phyloP scores from a whole-genome alignment of 2,888 invertebrate genomes.

The Apeira syringaria region DNA sequence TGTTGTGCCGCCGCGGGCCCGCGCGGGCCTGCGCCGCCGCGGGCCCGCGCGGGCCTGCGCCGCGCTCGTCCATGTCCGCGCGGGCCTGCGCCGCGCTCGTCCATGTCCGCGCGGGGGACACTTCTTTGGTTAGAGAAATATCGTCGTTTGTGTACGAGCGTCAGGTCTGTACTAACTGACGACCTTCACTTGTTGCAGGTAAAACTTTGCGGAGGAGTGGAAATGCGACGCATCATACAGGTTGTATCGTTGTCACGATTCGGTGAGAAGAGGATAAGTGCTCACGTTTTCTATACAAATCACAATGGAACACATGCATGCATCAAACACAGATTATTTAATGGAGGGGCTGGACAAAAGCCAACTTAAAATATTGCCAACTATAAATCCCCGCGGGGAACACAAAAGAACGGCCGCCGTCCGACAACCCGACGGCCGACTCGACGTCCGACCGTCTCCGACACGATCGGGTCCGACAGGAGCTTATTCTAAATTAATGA shows the following conservation, averaged over 20 bases:
- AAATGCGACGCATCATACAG: neutral
- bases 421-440: constrained; percentile 8
- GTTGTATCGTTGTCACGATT: neutral
- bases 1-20: constrained; percentile 6
- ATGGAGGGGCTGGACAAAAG: constrained; percentile 31
- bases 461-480: constrained; percentile 37
- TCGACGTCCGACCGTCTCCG: constrained; percentile 7
- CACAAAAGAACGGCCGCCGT: constrained; percentile 27
- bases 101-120: too few relatives aligned
- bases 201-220: neutral
- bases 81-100: too few relatives aligned
- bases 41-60: too few relatives aligned
- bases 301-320: constrained; percentile 17
- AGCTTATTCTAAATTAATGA: constrained; percentile 44
- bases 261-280: constrained; percentile 2
- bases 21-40: too few relatives aligned
- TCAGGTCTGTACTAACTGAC: too few relatives aligned
- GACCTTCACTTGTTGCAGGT: constrained; percentile 13
- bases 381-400: constrained; percentile 34
- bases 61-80: too few relatives aligned
- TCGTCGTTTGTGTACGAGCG: too few relatives aligned
- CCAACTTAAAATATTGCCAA: constrained; percentile 35
- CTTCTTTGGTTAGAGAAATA: too few relatives aligned
- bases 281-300: constrained; percentile 18
- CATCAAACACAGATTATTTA: constrained; percentile 28